phyloP scores from a whole-genome alignment of 2,797 vertebrate genomes.

The Adelosebastes latens region DNA sequence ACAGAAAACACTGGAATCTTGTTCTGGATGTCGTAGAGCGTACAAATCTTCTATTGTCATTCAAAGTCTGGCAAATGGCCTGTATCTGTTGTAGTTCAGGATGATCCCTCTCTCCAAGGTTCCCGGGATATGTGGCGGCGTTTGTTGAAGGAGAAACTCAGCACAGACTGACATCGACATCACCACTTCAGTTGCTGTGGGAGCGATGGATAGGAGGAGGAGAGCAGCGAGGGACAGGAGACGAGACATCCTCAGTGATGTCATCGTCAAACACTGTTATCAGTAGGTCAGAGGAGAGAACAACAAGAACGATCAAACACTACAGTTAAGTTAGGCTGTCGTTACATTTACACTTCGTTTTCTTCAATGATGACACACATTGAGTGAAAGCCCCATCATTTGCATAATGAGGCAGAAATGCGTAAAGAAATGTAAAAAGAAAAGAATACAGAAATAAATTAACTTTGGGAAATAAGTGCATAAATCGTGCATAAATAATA shows the following conservation, averaged over 20 bases:
- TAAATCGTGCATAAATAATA: too few relatives aligned
- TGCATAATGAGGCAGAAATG: too few relatives aligned
- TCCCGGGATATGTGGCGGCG: slow-evolving; percentile 1
- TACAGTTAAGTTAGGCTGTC: too few relatives aligned
- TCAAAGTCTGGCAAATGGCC: slow-evolving; percentile 59
- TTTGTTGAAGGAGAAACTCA: background rate
- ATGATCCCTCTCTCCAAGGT: slow-evolving; percentile 27
- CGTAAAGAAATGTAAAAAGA: too few relatives aligned
- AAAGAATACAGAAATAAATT: too few relatives aligned
- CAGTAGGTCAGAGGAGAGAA: background rate
- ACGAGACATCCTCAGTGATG: background rate
- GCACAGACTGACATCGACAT: background rate
- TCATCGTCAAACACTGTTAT: background rate
- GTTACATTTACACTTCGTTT: too few relatives aligned
- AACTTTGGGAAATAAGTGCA: too few relatives aligned
- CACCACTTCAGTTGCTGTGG: slow-evolving; percentile 20
- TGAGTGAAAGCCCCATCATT: too few relatives aligned
- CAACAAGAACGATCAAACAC: too few relatives aligned
- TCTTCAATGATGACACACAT: too few relatives aligned
- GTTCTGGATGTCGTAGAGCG: slow-evolving; percentile 56
- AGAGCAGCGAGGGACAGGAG: slow-evolving; percentile 6
- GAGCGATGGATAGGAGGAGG: slow-evolving; percentile 23
- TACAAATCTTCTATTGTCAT: background rate
- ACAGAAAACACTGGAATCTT: slow-evolving; percentile 73
- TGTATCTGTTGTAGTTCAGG: slow-evolving; percentile 41